phyloP scores from a whole-genome alignment of 2,888 invertebrate species.

The Ephialtes manifestator region DNA sequence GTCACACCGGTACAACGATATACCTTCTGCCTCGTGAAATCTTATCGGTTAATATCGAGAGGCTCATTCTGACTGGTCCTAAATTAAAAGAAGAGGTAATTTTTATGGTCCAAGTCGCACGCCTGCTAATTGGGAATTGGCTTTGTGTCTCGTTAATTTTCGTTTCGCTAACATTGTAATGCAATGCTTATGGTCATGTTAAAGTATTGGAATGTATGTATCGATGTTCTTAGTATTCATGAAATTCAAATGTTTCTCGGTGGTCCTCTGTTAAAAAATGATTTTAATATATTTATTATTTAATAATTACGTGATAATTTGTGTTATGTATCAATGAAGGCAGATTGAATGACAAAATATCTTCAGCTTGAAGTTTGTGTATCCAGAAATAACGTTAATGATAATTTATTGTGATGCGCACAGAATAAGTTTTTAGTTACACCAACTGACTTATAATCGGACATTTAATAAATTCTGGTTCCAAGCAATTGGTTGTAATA shows the following conservation, averaged over 20 bases:
- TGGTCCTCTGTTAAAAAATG: background rate
- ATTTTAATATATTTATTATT: slow-evolving; percentile 1
- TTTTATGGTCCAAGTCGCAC: slow-evolving; percentile 29
- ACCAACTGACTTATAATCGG: too few species aligned
- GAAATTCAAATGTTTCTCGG: background rate
- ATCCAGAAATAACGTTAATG: background rate
- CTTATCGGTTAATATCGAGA: slow-evolving; percentile 59
- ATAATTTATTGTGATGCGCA: too few species aligned
- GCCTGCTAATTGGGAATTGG: slow-evolving; percentile 49
- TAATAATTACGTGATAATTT: background rate
- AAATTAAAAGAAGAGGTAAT: slow-evolving; percentile 10
- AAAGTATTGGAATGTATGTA: background rate
- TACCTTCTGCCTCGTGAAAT: slow-evolving; percentile 13
- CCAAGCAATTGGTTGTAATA: too few species aligned
- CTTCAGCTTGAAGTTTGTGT: background rate
- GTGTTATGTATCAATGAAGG: background rate
- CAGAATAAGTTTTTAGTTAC: too few species aligned
- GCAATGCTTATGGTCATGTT: background rate
- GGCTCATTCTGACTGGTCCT: background rate
- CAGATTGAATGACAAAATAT: background rate
- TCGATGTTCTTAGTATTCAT: background rate
- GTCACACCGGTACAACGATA: slow-evolving; percentile 28
- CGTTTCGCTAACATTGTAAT: slow-evolving; percentile 12
- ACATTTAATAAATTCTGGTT: too few species aligned
- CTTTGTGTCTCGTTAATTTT: slow-evolving; percentile 27